Base-by-base conservation (phyloP, 2,113 vertebrate species). In the Tautogolabrus adspersus region DNA sequence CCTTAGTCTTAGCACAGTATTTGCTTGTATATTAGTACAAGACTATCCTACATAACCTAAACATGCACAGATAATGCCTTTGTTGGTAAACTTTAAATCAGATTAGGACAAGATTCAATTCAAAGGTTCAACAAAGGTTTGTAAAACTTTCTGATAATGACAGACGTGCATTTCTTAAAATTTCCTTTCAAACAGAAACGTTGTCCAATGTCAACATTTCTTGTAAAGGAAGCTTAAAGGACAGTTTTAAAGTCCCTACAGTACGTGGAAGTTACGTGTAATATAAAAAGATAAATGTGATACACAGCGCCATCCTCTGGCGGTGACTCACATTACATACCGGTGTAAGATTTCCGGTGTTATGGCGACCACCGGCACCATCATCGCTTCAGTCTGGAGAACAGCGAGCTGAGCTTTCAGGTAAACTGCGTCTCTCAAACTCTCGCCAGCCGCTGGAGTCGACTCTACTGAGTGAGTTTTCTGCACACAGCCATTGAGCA, bases 341-440 rank as follows among this genome's bases (percentile, higher is more conserved):
- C 86, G 82, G 88, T 55, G 23, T 62, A n/a, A 90, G 84, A 57
- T 94, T 95, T 95, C 95, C 94, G 95, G 95, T 95, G 89, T 94
- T 91, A 95, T 95, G 95, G 94, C 94, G 93, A 91, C 93, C 75
- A 84, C 91, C 87, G 84, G 77, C 83, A 78, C 69, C 75, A 74
- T 40, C 81, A 34, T 76, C 68, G 61, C 79, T 66, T 81, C 85
- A 75, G 59, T 85, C 63, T 68, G 77, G 70, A 75, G 54, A 66
- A 71, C 2, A 60, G 46, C 70, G 57, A 79, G 61, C 57, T 65
- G 57, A 30, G 38, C 6, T 5, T 79, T 56, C 73, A 83, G 90
- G 91, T 91, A 88, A 84, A 65, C 42, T 15, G 26, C 10, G 13
- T 52, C 19, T 40, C 10, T 23, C 12, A 51, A 65, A 68, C 12